These are phyloP conservation scores for Agrypnus murinus DNA, from an alignment of 2,888 invertebrate species.

Conservation along the genomic window DNA sequence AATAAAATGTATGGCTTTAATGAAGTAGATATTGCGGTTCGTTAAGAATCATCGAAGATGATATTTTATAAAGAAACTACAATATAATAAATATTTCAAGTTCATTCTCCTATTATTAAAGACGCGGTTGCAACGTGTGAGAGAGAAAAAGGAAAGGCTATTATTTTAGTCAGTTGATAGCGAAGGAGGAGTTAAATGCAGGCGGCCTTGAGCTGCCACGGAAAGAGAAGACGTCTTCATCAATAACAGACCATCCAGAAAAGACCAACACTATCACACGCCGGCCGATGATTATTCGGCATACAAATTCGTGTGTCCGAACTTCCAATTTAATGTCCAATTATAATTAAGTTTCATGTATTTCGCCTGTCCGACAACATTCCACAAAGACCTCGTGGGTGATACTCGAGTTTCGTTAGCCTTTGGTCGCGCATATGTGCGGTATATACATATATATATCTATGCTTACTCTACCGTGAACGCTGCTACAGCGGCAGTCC, in stretches of 20 bases:
- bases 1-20: no score
- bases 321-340: conserved; percentile 50
- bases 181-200: conserved; percentile 52
- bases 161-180: conserved; percentile 59
- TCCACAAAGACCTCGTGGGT: conserved; percentile 39
- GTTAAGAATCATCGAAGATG: no score
- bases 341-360: conserved; percentile 56
- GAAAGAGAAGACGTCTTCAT: conserved; percentile 67
- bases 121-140: conserved; percentile 20
- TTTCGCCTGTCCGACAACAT: conserved; percentile 41
- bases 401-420: conserved; percentile 49
- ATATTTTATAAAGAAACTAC: no score
- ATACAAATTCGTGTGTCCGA: conserved; percentile 40
- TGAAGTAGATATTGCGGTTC: no score
- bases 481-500: conserved; percentile 32
- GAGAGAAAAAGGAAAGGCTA: conserved; percentile 60
- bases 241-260: conserved; percentile 47
- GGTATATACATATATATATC: no score
- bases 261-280: conserved; percentile 53
- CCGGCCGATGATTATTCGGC: conserved; percentile 46
- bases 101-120: conserved; percentile 35
- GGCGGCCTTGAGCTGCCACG: conserved; percentile 69
- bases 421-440: no score
- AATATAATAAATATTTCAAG: background rate
- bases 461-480: background rate